These are phyloP conservation scores for Antechinus flavipes DNA, from an alignment of 2,113 vertebrate species.

Conservation along the genomic window DNA sequence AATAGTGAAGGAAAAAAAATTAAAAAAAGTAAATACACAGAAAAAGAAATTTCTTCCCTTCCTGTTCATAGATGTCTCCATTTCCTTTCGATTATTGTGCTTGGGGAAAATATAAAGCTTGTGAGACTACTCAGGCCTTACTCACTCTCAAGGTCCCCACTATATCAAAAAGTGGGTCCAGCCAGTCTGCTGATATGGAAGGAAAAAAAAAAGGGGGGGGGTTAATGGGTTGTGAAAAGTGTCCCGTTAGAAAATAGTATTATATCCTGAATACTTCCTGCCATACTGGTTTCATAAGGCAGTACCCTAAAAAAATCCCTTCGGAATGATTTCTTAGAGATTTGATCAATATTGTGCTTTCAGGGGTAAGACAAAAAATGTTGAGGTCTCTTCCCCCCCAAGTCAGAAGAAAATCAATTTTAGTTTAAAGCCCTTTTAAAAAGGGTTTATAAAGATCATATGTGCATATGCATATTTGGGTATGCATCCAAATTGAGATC, in stretches of 20 bases:
- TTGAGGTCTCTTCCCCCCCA: conserved; percentile 11
- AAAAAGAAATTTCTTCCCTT: conserved; percentile 52
- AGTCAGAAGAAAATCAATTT: background rate
- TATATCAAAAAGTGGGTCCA: background rate
- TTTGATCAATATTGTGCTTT: conserved; percentile 65
- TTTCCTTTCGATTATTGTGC: conserved; percentile 13
- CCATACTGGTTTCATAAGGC: conserved; percentile 52
- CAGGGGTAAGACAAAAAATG: conserved; percentile 55
- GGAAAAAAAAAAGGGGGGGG: background rate
- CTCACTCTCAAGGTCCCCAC: background rate
- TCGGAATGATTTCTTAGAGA: conserved; percentile 55
- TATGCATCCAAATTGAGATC: background rate
- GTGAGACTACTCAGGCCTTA: background rate
- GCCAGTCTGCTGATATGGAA: conserved; percentile 14
- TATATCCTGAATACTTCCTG: background rate
- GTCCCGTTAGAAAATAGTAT: background rate
- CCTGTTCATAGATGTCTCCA: conserved; percentile 21
- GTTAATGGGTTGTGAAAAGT: conserved; percentile 14
- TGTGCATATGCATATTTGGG: background rate
- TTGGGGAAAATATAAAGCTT: conserved; percentile 40
- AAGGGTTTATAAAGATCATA: background rate
- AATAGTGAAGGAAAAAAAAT: conserved; percentile 45
- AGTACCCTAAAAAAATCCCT: conserved; percentile 61
- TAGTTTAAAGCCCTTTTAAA: background rate
- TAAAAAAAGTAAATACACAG: conserved; percentile 68